Evolutionary conservation across 2,113 vertebrate genomes (phyloP).

Genomic region (Capreolus pygargus): DNA sequence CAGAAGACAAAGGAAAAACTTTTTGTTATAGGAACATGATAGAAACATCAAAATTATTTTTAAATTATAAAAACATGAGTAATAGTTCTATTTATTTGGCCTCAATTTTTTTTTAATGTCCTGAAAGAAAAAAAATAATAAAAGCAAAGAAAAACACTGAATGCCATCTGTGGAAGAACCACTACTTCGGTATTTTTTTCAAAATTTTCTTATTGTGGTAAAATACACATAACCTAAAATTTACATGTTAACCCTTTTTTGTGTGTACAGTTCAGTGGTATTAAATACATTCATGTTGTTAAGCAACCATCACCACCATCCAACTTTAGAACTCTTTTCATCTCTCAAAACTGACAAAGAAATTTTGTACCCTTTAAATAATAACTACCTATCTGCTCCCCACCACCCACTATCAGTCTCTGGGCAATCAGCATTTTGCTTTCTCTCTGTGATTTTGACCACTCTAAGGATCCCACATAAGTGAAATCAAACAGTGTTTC

Average conservation of each 20-base stretch:
- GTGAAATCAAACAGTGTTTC: neutral
- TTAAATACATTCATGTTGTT: neutral
- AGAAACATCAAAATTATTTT: neutral
- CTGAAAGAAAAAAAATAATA: neutral
- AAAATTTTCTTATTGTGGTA: neutral
- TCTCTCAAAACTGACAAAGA: neutral
- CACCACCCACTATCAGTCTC: too few relatives aligned
- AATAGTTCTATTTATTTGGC: neutral
- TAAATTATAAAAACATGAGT: neutral
- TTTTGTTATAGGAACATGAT: neutral
- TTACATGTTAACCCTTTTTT: neutral
- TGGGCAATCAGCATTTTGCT: neutral
- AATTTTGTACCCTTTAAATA: neutral
- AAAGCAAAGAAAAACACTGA: neutral
- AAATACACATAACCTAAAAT: neutral
- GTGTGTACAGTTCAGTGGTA: neutral
- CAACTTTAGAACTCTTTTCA: neutral
- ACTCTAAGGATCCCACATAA: neutral
- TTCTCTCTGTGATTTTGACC: neutral
- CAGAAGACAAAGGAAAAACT: neutral
- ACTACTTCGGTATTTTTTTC: neutral
- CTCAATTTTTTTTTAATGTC: neutral
- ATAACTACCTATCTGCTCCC: neutral
- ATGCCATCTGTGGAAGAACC: neutral
- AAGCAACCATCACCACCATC: neutral